Evolutionary conservation across 2,888 invertebrate genomes (phyloP).

Genomic region (Eretmocerus hayati): DNA sequence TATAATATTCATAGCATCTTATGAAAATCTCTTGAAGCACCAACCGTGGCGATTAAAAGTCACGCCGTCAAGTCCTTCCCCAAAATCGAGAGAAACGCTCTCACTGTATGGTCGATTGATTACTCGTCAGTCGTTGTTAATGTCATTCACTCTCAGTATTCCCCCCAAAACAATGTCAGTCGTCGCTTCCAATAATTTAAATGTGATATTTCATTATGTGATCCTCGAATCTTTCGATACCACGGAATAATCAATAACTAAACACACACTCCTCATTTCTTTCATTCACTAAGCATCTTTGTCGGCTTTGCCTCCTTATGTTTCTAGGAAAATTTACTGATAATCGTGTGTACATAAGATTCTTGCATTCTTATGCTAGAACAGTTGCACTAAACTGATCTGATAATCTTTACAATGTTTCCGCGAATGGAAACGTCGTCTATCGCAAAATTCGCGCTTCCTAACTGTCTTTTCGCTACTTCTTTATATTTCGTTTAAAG

Average conservation of each 20-base stretch:
- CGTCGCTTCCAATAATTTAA: no score
- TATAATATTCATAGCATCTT: conserved; percentile 48
- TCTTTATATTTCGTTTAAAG: conserved; percentile 40
- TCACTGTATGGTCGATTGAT: no score
- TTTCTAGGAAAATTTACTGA: conserved; percentile 17
- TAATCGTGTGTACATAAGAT: conserved; percentile 17
- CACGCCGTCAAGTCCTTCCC: conserved; percentile 13
- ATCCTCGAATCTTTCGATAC: no score
- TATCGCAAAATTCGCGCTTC: no score
- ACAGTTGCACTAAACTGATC: conserved; percentile 20
- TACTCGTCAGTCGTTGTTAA: neutral
- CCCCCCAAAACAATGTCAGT: conserved; percentile 3
- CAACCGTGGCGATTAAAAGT: conserved; percentile 37
- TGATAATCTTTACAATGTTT: conserved; percentile 17
- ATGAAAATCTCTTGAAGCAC: conserved; percentile 47
- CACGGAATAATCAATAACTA: no score
- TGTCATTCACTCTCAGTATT: conserved; percentile 15
- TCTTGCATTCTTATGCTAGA: conserved; percentile 8
- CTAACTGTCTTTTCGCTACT: conserved; percentile 13
- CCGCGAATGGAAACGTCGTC: conserved; percentile 14
- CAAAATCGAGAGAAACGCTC: no score
- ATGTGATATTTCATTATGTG: no score
- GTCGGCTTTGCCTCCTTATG: conserved; percentile 19
- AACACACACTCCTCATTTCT: no score
- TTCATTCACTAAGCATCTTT: conserved; percentile 16